These are phyloP conservation scores for Galaxea fascicularis DNA, from an alignment of 92 coral and sea anemone species.

Conservation along the genomic window DNA sequence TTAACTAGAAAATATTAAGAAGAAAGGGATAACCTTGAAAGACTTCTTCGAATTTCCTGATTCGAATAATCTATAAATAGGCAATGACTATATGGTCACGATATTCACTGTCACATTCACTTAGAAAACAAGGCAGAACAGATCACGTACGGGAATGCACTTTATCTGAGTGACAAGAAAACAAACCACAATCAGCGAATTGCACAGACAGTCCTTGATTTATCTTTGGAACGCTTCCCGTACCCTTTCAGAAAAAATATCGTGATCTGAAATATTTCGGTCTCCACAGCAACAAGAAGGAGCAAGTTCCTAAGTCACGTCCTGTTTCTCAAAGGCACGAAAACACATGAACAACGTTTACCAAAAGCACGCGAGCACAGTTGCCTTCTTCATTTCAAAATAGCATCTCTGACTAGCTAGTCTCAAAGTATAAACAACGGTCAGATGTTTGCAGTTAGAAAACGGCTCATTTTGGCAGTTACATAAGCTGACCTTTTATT, in stretches of 20 bases:
- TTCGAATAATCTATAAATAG: conserved; percentile 35
- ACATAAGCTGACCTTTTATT: conserved; percentile 41
- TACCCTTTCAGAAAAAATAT: background rate
- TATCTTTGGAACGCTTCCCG: conserved; percentile 30
- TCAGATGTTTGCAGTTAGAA: conserved; percentile 6
- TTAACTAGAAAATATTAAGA: background rate
- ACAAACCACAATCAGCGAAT: background rate
- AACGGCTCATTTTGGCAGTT: conserved; percentile 5
- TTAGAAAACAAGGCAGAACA: background rate
- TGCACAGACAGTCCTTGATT: background rate
- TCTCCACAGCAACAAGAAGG: conserved; percentile 40
- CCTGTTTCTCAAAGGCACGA: conserved; percentile 1
- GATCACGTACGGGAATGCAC: conserved; percentile 18
- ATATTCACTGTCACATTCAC: conserved; percentile 9
- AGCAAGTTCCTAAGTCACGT: conserved; percentile 25
- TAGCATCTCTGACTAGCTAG: background rate
- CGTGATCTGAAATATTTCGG: conserved; percentile 32
- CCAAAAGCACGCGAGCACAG: conserved; percentile 8
- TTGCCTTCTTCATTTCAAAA: background rate
- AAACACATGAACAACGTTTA: background rate
- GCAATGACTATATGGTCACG: conserved; percentile 17
- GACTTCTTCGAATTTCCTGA: conserved; percentile 24
- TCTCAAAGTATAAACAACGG: conserved; percentile 16
- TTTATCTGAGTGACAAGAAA: conserved; percentile 9
- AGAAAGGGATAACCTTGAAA: background rate